Conservation (phyloP, 2,888 invertebrate species). For the Serripes groenlandicus region DNA sequence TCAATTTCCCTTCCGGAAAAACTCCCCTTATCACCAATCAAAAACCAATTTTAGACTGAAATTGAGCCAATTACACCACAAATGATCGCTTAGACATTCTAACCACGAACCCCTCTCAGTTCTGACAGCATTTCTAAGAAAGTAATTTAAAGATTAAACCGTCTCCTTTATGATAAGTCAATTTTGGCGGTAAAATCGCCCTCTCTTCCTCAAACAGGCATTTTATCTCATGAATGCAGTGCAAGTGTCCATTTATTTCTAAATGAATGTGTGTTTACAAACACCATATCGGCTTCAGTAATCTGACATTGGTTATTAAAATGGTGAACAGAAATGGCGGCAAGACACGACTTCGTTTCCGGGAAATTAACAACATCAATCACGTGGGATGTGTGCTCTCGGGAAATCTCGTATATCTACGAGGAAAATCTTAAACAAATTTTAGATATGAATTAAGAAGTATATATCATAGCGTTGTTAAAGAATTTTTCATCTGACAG, state of each 20-base stretch:
- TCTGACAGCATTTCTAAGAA: slow-evolving; percentile 66
- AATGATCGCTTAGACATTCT: slow-evolving; percentile 66
- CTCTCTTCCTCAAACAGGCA: slow-evolving; percentile 52
- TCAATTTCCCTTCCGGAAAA: slow-evolving; percentile 63
- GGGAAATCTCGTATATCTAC: background rate
- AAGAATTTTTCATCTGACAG: background rate
- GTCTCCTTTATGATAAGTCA: slow-evolving; percentile 66
- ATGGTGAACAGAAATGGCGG: slow-evolving; percentile 57
- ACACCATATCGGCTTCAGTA: slow-evolving; percentile 52
- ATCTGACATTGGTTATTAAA: slow-evolving; percentile 67
- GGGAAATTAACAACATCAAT: slow-evolving; percentile 69
- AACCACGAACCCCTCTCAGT: slow-evolving; percentile 58
- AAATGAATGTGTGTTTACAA: slow-evolving; percentile 61
- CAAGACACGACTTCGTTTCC: slow-evolving; percentile 62
- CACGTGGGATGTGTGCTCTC: slow-evolving; percentile 43
- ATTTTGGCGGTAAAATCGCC: slow-evolving; percentile 60
- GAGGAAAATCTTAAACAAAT: background rate
- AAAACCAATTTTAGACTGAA: slow-evolving; percentile 69
- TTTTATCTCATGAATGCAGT: slow-evolving; percentile 61
- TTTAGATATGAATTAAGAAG: background rate
- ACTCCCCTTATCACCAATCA: slow-evolving; percentile 68
- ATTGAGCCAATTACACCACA: slow-evolving; percentile 68
- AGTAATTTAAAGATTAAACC: slow-evolving; percentile 69
- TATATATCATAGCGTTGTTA: background rate
- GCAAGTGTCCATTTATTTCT: slow-evolving; percentile 66